phyloP scores from a whole-genome alignment of 2,888 invertebrate species.

The Macrosiphum euphorbiae region DNA sequence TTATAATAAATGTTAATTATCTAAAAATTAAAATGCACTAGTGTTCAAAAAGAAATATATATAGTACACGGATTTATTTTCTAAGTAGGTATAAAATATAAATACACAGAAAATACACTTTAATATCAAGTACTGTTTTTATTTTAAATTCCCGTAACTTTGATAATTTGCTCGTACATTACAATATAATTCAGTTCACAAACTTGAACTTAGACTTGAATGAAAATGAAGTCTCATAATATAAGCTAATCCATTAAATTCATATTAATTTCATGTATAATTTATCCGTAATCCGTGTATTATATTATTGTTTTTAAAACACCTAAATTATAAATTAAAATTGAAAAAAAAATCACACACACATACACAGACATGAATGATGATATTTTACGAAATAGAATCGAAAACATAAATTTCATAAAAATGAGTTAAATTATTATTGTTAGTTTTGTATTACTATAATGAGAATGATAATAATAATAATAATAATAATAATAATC shows the following conservation, averaged over 20 bases:
- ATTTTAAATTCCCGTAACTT: background rate
- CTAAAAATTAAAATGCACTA: slow-evolving; percentile 16
- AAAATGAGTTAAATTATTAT: slow-evolving; percentile 43
- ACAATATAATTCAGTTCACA: background rate
- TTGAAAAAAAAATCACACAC: slow-evolving; percentile 35
- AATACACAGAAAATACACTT: background rate
- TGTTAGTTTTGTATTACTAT: slow-evolving; percentile 48
- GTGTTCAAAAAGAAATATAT: slow-evolving; percentile 42
- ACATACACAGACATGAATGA: slow-evolving; percentile 54
- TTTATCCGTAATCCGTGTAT: background rate
- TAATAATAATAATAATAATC: slow-evolving; percentile 52
- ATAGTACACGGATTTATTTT: background rate
- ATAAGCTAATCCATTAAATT: background rate
- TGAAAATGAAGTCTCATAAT: background rate
- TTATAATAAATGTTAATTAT: slow-evolving; percentile 44
- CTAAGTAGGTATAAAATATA: background rate
- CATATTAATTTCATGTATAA: background rate
- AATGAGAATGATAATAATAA: slow-evolving; percentile 50
- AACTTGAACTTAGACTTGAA: background rate
- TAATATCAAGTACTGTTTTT: background rate
- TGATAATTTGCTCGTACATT: background rate
- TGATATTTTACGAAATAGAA: slow-evolving; percentile 50
- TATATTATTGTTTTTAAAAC: slow-evolving; percentile 48
- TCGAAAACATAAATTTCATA: slow-evolving; percentile 42
- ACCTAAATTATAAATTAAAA: slow-evolving; percentile 47